Base-by-base conservation (phyloP, 2,797 vertebrate genomes). In the Trachurus trachurus region DNA sequence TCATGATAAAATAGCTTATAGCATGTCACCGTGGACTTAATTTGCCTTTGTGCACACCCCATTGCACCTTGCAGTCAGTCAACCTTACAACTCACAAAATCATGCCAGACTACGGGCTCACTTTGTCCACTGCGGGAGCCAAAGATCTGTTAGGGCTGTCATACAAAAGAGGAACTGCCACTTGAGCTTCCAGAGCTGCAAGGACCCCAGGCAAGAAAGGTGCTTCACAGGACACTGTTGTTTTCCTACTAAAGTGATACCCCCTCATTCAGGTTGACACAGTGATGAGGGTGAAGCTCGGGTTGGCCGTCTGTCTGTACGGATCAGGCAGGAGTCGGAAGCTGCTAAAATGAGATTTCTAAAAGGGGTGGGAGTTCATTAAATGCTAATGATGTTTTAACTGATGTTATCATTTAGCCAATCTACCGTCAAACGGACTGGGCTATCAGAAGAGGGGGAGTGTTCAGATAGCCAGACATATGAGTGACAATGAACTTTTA, bases 91-190 rank as follows among this genome's bases (percentile, higher is more conserved):
- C 44, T 52, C 22, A 39, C 58, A 34, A 39, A 70, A 61, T 44
- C 29, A 34, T 0, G 17, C 21, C 42, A 19, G 42, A 54, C 59
- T 58, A 59, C 19, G 62, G 53, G 50, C 9, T 5, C 21, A 37
- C 58, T 71, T 67, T 68, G 58, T 63, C 71, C 49, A 16, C 56
- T 16, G 68, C 7, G 40, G 11, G 39, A 58, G 60, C 37, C 56
- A 74, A 66, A 57, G 53, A 70, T 57, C 19, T 34, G 59, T 16
- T 16, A 40, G 49, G 66, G 47, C 22, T 6, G 52, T 42, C 49
- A 42, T 59, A 40, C 49, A 72, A 56, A 44, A 54, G 53, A 5
- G 52, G 71, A 66, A 66, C 4, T 29, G 59, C 78, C 37, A 78
- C 71, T 49, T 53, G 37, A 21, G 56, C 65, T 47, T 42, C 34